Base-by-base conservation (phyloP, 37 sponge, comb jelly and placozoan genomes). In the Mnemiopsis leidyi region DNA sequence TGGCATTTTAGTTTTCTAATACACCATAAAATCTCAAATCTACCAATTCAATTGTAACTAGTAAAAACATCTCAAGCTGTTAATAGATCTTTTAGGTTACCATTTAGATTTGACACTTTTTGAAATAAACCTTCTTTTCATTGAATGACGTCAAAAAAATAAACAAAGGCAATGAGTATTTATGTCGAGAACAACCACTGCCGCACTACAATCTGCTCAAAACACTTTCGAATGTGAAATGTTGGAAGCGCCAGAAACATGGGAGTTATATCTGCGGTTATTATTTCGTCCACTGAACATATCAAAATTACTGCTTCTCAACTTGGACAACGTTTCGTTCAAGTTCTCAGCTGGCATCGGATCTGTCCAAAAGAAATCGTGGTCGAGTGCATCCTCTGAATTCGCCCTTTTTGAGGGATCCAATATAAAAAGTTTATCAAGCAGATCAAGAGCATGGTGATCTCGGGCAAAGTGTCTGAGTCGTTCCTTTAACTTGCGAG, bases 291-390 rank as follows among this genome's bases (percentile, higher is more conserved):
- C 61, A 33, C 90, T 85, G 29, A 85, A 85, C 90, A 85, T 85
- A 33, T 85, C 90, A 23, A 85, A 85, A 39, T 85, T 85, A 85
- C 90, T 85, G 48, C 38, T 85, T 2, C 25, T 38, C 28, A 85
- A 39, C 25, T 85, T 40, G 40, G 61, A 38, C 32, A 85, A 25
- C 28, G 90, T 40, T 38, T 38, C 61, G 7, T 35, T 40, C 0
- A 85, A 37, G 29, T 85, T 40, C 25, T 85, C 61, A 38, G 93
- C 93, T 23, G 99, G 99, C 90, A 97, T 76, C 0, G 99, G 99
- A 32, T 95, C 97, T 32, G 95, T 94, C 95, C 96, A 95, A 92
- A 99, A 99, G 82, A 99, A 96, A 82, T 99, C 99, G 92, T 99
- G 99, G 38, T 99, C 95, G 13, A 99, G 95, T 18, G 97, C 96